Evolutionary conservation across 1,140 invertebrate genomes (phyloP).

Genomic region (Halictus rubicundus): DNA sequence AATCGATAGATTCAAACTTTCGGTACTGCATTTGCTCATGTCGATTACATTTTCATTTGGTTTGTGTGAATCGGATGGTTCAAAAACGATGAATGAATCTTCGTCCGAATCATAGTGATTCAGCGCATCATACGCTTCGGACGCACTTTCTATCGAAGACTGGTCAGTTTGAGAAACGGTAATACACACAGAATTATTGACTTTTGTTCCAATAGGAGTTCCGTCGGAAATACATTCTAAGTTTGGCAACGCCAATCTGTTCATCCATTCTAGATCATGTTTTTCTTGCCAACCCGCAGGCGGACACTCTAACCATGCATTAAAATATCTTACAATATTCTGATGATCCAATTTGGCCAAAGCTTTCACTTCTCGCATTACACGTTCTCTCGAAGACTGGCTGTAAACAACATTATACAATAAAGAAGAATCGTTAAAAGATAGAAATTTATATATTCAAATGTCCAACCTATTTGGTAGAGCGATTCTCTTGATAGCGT

Average conservation of each 20-base stretch:
- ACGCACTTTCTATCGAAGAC: slow-evolving; percentile 71
- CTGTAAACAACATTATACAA: slow-evolving; percentile 77
- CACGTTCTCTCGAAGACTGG: slow-evolving; percentile 89
- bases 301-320: slow-evolving; percentile 96
- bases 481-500: slow-evolving; percentile 97
- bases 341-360: slow-evolving; percentile 96
- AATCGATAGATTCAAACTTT: slow-evolving; percentile 22
- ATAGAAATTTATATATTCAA: slow-evolving; percentile 5
- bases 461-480: slow-evolving; percentile 88
- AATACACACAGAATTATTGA: slow-evolving; percentile 65
- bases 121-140: slow-evolving; percentile 68
- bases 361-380: slow-evolving; percentile 96
- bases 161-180: slow-evolving; percentile 67
- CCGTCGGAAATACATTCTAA: slow-evolving; percentile 71
- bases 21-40: slow-evolving; percentile 26
- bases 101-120: slow-evolving; percentile 40
- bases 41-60: slow-evolving; percentile 40
- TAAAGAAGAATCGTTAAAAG: not conserved
- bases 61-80: slow-evolving; percentile 54
- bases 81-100: slow-evolving; percentile 73
- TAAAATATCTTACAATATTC: slow-evolving; percentile 97
- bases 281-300: slow-evolving; percentile 93
- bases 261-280: slow-evolving; percentile 86
- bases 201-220: slow-evolving; percentile 60
- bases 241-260: slow-evolving; percentile 68